Evolutionary conservation across 2,888 invertebrate species (phyloP).

Genomic region (Drosophila rellima): DNA sequence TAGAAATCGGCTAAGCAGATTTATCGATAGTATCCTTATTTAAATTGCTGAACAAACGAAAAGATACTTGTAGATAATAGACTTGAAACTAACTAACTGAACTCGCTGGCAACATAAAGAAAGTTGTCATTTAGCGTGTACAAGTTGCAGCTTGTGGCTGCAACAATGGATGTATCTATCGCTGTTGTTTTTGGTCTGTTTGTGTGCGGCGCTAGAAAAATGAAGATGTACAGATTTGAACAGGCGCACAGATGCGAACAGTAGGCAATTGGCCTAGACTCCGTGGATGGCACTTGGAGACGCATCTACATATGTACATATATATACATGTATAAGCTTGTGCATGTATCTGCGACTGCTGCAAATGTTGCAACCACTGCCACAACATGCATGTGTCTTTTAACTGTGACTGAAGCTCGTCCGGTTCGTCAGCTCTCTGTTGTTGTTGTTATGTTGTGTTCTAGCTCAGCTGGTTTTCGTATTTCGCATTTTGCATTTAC

Average conservation of each 20-base stretch:
- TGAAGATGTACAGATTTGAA: slow-evolving; percentile 82
- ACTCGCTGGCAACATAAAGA: slow-evolving; percentile 30
- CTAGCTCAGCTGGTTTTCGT: slow-evolving; percentile 77
- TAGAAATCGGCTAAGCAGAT: neutral
- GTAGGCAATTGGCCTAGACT: slow-evolving; percentile 48
- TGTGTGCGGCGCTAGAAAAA: slow-evolving; percentile 70
- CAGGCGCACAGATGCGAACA: slow-evolving; percentile 73
- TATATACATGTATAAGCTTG: neutral
- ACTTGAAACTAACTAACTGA: slow-evolving; percentile 9
- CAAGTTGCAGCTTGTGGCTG: slow-evolving; percentile 42
- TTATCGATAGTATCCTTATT: slow-evolving; percentile 32
- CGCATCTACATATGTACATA: slow-evolving; percentile 40
- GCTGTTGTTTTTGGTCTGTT: slow-evolving; percentile 5
- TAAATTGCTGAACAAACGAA: slow-evolving; percentile 35
- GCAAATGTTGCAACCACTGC: slow-evolving; percentile 50
- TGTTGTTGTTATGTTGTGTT: slow-evolving; percentile 46
- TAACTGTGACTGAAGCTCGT: slow-evolving; percentile 37
- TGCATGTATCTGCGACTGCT: slow-evolving; percentile 42
- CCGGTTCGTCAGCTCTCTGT: slow-evolving; percentile 24
- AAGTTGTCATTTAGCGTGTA: slow-evolving; percentile 26
- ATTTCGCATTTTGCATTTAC: slow-evolving; percentile 40
- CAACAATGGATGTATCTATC: slow-evolving; percentile 21
- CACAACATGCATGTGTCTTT: slow-evolving; percentile 33
- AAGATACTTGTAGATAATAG: slow-evolving; percentile 20
- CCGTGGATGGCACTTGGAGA: slow-evolving; percentile 48